These are phyloP conservation scores for Florisuga fusca DNA, from an alignment of 2,797 vertebrate genomes.

Conservation along the genomic window DNA sequence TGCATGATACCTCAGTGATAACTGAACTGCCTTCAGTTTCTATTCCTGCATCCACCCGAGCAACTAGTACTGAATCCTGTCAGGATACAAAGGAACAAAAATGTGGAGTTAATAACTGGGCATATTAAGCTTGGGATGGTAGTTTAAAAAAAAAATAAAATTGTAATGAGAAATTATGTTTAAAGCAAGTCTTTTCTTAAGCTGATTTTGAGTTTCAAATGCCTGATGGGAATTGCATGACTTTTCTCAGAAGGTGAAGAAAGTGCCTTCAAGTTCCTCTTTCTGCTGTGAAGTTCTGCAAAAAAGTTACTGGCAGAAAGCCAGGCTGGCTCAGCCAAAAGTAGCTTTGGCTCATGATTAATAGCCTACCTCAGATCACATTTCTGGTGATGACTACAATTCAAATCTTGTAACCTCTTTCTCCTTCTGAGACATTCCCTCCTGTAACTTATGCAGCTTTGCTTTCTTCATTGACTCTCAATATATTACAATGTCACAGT, in stretches of 20 bases:
- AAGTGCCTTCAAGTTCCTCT: background rate
- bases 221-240: background rate
- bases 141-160: background rate
- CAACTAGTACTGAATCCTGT: background rate
- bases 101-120: background rate
- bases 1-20: background rate
- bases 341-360: background rate
- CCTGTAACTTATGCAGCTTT: background rate
- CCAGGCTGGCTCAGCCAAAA: background rate
- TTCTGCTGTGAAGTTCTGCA: background rate
- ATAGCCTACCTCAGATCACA: background rate
- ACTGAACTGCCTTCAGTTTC: background rate
- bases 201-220: constrained; percentile 6
- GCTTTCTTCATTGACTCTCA: background rate
- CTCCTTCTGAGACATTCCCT: background rate
- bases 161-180: background rate
- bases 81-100: background rate
- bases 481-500: background rate
- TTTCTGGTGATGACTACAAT: background rate
- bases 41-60: background rate
- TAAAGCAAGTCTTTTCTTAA: background rate
- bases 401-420: background rate
- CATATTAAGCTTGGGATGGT: background rate
- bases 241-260: background rate
- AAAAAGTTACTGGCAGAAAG: background rate